Base-by-base conservation (phyloP, 2,888 invertebrate species). In the Eudasyphora cyanicolor region DNA sequence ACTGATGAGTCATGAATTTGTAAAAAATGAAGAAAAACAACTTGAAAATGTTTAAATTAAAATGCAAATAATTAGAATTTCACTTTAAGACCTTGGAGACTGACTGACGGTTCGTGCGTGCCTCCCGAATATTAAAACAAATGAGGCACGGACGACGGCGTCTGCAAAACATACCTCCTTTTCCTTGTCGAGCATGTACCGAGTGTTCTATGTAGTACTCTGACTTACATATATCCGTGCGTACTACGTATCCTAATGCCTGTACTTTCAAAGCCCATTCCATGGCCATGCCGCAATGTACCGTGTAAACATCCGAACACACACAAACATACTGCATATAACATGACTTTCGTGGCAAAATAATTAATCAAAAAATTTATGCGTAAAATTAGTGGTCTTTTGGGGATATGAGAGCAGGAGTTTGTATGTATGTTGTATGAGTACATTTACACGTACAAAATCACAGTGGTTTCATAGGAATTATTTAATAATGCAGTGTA, bases 331-430 rank as follows among this genome's bases (percentile, higher is more conserved):
- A 19, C 51, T 12, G 17, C n/a, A n/a, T 12, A 10, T 12, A 79
- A 51, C 29, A 71, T 45, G n/a, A n/a, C n/a, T n/a, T n/a, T 62
- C 71, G 42, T 71, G 82, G 54, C 71, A 75, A 76, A 82, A 85
- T 86, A 86, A 83, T 86, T 82, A 85, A 85, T 85, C 81, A 86
- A 82, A 81, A 83, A 77, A 71, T 82, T 73, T 82, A 62, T 79
- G 67, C 60, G 29, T 78, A 78, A 79, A 49, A 77, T 73, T 60
- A 86, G 67, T 75, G 76, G 67, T 51, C 83, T 76, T 74, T 74
- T 24, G 85, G 77, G 85, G n/a, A 80, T 79, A 76, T 62, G 24
- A n/a, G 57, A 57, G 21, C 21, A 5, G 21, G 51, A 51, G 24
- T n/a, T n/a, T n/a, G n/a, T n/a, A n/a, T n/a, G n/a, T 21, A 45